Base-by-base conservation (phyloP, 2,888 invertebrate genomes). In the Hyposoter dolosus region DNA sequence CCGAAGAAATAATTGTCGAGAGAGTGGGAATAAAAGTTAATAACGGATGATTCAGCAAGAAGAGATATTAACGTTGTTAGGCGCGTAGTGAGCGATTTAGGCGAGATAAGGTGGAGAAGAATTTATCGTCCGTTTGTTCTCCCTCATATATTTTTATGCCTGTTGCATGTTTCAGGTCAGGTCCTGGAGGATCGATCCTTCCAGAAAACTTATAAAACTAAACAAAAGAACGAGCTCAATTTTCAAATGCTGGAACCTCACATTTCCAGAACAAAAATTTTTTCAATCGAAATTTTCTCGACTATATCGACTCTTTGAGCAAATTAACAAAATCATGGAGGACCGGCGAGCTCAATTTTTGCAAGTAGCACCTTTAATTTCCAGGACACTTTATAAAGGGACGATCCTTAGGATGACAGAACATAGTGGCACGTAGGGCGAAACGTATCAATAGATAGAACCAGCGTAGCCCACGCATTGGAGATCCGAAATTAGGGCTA, bases 401-500 rank as follows among this genome's bases (percentile, higher is more conserved):
- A 56, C 2, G 23, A 23, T 10, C 15, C 19, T 7, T 15, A 12
- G 40, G 15, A 65, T 53, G 15, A 32, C 32, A 35, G 68, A 28
- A 71, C 53, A 68, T 65, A 81, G 40, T 72, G 47, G 40, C 50
- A 65, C 50, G 40, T 50, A 43, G 32, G 80, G 60, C 17, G 47
- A 45, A 72, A 53, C 19, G 53, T 43, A 72, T 60, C 47, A 71
- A 72, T 77, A 28, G 28, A 63, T 43, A 74, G 60, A 43, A 83
- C 86, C 81, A 77, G 79, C 68, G n/a, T 74, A 75, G 75, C 17
- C 71, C 47, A 75, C 75, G 63, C 69, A 86, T 86, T 75, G 75
- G 82, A 86, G 82, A 82, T 68, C 81, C 79, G 45, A 94, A 94
- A 94, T 94, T 94, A 94, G 94, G 94, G 94, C 91, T 93, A 94